phyloP scores from a whole-genome alignment of 2,113 vertebrate genomes.

The Polypterus bichir region DNA sequence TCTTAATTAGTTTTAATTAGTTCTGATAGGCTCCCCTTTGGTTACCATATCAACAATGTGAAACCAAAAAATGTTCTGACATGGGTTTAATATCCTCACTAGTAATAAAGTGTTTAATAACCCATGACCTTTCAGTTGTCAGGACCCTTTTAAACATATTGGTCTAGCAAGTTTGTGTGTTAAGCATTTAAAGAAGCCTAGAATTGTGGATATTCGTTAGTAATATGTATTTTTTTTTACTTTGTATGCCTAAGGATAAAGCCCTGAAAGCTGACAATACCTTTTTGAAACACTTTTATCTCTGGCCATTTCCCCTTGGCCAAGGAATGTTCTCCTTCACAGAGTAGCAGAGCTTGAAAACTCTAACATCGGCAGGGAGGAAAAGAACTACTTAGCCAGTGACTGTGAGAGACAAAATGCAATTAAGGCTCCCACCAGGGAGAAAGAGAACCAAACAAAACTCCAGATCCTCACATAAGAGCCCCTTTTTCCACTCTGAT shows the following conservation, averaged over 20 bases:
- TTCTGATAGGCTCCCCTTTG: not conserved
- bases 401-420: conserved; percentile 71
- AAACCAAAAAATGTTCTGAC: conserved; percentile 1
- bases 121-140: not conserved
- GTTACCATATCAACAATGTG: not conserved
- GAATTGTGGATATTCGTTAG: conserved; percentile 3
- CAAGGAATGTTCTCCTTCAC: conserved; percentile 57
- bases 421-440: conserved; percentile 77
- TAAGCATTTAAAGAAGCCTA: conserved; percentile 2
- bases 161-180: not conserved
- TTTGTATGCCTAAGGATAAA: conserved; percentile 26
- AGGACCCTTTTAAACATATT: not conserved
- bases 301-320: conserved; percentile 50
- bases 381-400: conserved; percentile 55
- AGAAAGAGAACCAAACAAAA: conserved; percentile 61
- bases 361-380: conserved; percentile 65
- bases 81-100: not conserved
- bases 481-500: conserved; percentile 42
- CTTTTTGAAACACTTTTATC: conserved; percentile 41
- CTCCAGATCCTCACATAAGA: conserved; percentile 61
- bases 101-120: conserved; percentile 1
- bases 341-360: conserved; percentile 68
- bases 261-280: conserved; percentile 34
- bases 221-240: conserved; percentile 13
- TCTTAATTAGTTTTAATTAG: conserved; percentile 3